phyloP scores from a whole-genome alignment of 2,888 invertebrate genomes.

The Tigriopus californicus region DNA sequence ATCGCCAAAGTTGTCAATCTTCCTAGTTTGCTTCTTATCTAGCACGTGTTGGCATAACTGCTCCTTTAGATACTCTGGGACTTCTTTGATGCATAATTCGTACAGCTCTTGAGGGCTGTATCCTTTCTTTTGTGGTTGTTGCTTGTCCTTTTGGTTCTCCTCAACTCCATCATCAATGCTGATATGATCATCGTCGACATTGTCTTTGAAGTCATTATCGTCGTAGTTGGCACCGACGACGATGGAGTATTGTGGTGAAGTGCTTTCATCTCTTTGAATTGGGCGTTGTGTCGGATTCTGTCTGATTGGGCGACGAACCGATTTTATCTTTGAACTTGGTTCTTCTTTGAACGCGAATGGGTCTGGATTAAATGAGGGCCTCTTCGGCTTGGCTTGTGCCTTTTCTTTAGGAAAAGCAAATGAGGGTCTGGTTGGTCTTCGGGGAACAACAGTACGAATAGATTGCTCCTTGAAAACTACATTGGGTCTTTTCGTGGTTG shows the following conservation, averaged over 20 bases:
- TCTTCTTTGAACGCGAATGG: too few relatives aligned
- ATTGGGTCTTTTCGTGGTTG: not conserved
- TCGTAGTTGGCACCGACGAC: slow-evolving; percentile 7
- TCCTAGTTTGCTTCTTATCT: not conserved
- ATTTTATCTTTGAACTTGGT: too few relatives aligned
- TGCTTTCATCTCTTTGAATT: not conserved
- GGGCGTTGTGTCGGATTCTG: not conserved
- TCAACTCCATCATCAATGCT: not conserved
- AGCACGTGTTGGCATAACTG: not conserved
- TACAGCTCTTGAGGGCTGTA: slow-evolving; percentile 1
- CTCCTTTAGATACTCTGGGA: not conserved
- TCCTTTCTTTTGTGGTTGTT: not conserved
- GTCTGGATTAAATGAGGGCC: too few relatives aligned
- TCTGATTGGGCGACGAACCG: too few relatives aligned
- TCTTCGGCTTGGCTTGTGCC: too few relatives aligned
- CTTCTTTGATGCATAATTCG: slow-evolving; percentile 1
- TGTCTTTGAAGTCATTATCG: not conserved
- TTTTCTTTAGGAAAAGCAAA: not conserved
- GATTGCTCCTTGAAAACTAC: not conserved
- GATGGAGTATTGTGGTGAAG: not conserved
- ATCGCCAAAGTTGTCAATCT: not conserved
- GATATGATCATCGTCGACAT: not conserved
- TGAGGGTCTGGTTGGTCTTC: not conserved
- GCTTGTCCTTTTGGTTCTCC: not conserved
- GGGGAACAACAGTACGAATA: not conserved